Conservation (phyloP, 23 tunicate genomes). For the Phallusia fumigata region DNA sequence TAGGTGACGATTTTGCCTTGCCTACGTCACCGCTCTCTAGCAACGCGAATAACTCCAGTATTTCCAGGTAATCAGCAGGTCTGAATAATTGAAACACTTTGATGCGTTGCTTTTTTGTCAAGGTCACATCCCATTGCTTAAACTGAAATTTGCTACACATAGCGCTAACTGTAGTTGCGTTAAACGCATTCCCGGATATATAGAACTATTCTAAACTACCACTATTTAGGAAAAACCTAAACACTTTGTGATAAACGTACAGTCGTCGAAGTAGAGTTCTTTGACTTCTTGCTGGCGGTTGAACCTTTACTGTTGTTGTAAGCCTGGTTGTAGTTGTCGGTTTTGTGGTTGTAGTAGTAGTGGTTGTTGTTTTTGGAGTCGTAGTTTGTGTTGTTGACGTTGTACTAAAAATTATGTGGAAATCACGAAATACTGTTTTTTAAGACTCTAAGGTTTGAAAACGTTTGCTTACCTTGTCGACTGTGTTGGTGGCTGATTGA, state of each 20-base stretch:
- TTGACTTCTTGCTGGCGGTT: background rate
- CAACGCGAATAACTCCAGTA: slow-evolving; percentile 9
- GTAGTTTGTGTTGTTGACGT: background rate
- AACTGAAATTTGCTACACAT: too few relatives aligned
- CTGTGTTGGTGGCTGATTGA: background rate
- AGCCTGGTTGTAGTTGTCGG: slow-evolving; percentile 5
- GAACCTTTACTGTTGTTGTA: background rate
- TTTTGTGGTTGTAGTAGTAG: slow-evolving; percentile 13
- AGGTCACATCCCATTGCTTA: too few relatives aligned
- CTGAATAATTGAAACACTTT: background rate
- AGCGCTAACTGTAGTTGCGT: too few relatives aligned
- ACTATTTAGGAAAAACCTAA: too few relatives aligned
- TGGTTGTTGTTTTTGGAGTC: background rate
- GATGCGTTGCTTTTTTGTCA: too few relatives aligned
- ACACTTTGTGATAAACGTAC: too few relatives aligned
- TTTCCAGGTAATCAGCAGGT: background rate
- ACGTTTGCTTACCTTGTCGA: background rate
- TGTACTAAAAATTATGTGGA: background rate
- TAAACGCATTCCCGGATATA: too few relatives aligned
- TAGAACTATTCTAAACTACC: too few relatives aligned
- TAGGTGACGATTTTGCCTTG: background rate
- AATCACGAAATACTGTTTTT: too few relatives aligned
- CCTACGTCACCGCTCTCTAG: background rate
- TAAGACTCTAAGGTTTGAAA: too few relatives aligned
- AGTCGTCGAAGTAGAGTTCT: background rate